Percentiles rank a stretch among this genome's conserved stretches.
phyloP scores from a whole-genome alignment of 1,140 invertebrate genomes.

The Ruditapes philippinarum region DNA sequence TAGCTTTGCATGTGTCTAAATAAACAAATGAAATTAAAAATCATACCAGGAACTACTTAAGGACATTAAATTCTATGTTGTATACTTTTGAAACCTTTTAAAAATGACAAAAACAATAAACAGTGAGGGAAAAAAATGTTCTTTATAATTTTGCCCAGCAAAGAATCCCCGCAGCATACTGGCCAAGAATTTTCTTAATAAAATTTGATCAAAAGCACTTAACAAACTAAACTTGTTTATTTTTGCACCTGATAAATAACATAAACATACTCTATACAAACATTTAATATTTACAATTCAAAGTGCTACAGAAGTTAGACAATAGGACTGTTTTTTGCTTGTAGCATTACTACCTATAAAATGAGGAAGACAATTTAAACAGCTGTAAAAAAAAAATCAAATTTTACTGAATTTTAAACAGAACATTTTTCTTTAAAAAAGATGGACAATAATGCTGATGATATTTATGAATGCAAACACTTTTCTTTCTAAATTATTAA shows the following conservation, averaged over 20 bases:
- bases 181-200: background rate
- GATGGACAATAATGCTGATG: too few species aligned
- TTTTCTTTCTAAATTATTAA: too few species aligned
- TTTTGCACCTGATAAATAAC: background rate
- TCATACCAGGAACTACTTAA: background rate
- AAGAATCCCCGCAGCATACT: background rate
- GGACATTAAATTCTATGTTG: too few species aligned
- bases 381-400: too few species aligned
- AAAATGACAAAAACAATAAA: background rate
- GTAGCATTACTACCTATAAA: too few species aligned
- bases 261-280: background rate
- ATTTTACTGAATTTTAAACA: too few species aligned
- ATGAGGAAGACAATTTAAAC: too few species aligned
- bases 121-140: background rate
- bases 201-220: background rate
- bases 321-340: too few species aligned
- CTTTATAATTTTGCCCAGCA: background rate
- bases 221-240: background rate
- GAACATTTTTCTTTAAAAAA: too few species aligned
- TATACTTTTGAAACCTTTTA: too few species aligned
- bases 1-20: background rate
- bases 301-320: background rate
- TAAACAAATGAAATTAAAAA: too few species aligned
- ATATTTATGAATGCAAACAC: too few species aligned
- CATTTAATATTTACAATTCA: background rate